Evolutionary conservation across 2,888 invertebrate species (phyloP), one percentile per base, ranked within the genome.

Genomic region (Apamea epomidion): DNA sequence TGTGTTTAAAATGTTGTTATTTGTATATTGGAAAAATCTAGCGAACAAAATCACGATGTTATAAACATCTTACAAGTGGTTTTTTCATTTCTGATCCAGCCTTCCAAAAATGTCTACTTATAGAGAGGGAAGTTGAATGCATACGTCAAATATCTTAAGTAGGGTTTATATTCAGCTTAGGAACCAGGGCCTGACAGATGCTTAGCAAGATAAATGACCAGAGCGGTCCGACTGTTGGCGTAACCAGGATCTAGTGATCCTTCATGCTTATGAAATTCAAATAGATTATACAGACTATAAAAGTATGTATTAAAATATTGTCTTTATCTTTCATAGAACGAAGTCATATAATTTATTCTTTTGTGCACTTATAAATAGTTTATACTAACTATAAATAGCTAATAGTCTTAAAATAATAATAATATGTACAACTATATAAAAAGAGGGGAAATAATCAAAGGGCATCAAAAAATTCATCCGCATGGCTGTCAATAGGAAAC

Each of bases 141-240:
- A 79, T 76, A 68, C 64, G 54, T 81, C 88, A 83, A 80, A 77
- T 78, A 83, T 79, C 74, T 85, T 70, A 86, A 84, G 73, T 72
- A 65, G 68, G 81, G 74, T 76, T 77, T 76, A 80, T 75, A 76
- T 78, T 70, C 42, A 77, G 87, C 80, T 87, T 78, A 83, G 71
- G 45, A 80, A 80, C 60, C 77, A 80, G 37, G 45, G 71, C 68
- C 67, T 79, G 85, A 82, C 85, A 85, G 75, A 70, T 79, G 72
- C 76, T 88, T 72, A 80, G 77, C 60, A 87, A 86, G 87, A 88
- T 82, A 86, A 88, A 88, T 81, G 82, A 81, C 78, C 68, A 70
- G 18, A 42, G 58, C 32, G 68, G 72, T 80, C 85, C 76, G 65
- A 76, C 54, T 72, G 73, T 51, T 82, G 68, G 10, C 64, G 75